Evolutionary conservation across 1,140 invertebrate species (phyloP).

Genomic region (Diuraphis noxia): DNA sequence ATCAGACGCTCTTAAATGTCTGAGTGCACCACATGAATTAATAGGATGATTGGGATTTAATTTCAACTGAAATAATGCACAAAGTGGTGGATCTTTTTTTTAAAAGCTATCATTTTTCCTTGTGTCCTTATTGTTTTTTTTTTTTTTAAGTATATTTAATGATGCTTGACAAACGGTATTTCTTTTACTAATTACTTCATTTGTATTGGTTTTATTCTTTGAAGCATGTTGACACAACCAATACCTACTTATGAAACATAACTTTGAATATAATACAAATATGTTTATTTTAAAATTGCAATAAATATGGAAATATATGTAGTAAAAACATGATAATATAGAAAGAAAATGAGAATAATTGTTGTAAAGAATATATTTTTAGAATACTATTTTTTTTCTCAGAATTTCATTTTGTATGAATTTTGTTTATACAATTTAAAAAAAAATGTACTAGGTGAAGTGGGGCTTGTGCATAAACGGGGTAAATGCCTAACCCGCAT

Average conservation of each 20-base stretch:
- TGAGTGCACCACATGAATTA: constrained; percentile 3
- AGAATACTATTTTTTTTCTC: too few relatives aligned
- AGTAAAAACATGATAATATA: too few relatives aligned
- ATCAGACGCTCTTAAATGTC: background rate
- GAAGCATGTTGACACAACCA: background rate
- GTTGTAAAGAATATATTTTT: too few relatives aligned
- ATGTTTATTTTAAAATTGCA: background rate
- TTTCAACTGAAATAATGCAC: background rate
- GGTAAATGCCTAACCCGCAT: too few relatives aligned
- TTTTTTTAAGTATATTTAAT: background rate
- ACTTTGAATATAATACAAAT: background rate
- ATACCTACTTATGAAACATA: background rate
- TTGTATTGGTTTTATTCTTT: background rate
- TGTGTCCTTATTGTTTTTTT: constrained; percentile 10
- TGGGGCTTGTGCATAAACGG: too few relatives aligned
- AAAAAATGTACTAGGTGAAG: too few relatives aligned
- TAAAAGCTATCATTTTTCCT: constrained; percentile 4
- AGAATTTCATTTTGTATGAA: too few relatives aligned
- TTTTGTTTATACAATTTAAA: too few relatives aligned
- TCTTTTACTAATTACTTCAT: background rate
- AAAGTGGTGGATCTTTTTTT: background rate
- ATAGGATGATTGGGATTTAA: background rate
- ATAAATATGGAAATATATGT: too few relatives aligned
- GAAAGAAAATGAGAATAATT: too few relatives aligned
- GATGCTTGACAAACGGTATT: background rate